These are phyloP conservation scores for Gryllus longicercus DNA, from an alignment of 2,888 invertebrate species.

Conservation along the genomic window DNA sequence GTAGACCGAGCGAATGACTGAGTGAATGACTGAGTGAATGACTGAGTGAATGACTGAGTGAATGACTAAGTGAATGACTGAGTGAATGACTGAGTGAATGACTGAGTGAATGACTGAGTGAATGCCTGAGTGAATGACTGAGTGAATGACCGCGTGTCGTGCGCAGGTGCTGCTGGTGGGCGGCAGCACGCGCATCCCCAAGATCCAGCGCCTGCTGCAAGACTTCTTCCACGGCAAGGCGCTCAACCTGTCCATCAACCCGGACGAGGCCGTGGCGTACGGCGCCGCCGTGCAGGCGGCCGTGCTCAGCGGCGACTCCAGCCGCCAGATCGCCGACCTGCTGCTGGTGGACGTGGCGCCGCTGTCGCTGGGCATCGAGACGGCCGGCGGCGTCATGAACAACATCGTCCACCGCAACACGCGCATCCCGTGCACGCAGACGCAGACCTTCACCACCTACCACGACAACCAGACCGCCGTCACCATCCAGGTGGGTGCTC, in stretches of 20 bases:
- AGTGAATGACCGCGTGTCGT: conserved; percentile 38
- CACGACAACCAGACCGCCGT: conserved; percentile 77
- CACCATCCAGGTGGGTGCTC: conserved; percentile 53
- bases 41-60: too few species aligned
- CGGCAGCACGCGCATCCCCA: conserved; percentile 48
- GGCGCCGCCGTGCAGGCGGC: conserved; percentile 46
- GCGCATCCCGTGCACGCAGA: conserved; percentile 71
- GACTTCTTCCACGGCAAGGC: conserved; percentile 57
- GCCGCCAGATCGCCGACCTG: conserved; percentile 51
- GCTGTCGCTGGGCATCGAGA: conserved; percentile 50
- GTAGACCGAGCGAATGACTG: too few species aligned
- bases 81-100: too few species aligned
- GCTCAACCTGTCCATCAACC: conserved; percentile 50
- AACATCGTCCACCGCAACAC: conserved; percentile 79
- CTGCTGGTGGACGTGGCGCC: conserved; percentile 59
- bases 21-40: too few species aligned
- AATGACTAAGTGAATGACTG: too few species aligned
- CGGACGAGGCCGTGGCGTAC: conserved; percentile 50
- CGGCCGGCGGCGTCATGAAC: conserved; percentile 48
- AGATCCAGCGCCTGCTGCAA: conserved; percentile 45
- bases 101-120: too few species aligned
- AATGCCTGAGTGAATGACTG: too few species aligned
- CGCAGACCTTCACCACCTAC: conserved; percentile 74
- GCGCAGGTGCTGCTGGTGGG: conserved; percentile 52
- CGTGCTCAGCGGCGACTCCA: conserved; percentile 61